phyloP scores from a whole-genome alignment of 2,797 vertebrate genomes.

The Anabas testudineus region DNA sequence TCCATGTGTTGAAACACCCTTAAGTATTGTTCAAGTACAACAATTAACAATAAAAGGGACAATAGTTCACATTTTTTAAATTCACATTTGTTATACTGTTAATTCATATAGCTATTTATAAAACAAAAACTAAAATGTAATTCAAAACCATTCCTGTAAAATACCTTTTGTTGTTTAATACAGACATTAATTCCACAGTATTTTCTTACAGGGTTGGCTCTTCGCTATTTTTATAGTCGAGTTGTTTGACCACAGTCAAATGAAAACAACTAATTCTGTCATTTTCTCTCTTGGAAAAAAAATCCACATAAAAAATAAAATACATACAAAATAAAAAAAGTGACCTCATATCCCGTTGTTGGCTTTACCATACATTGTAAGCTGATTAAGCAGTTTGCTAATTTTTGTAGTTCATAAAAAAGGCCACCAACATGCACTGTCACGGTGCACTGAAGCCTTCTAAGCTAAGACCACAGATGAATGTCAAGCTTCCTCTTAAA shows the following conservation, averaged over 20 bases:
- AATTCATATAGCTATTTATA: constrained; percentile 85
- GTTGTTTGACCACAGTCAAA: constrained; percentile 69
- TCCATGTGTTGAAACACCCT: constrained; percentile 85
- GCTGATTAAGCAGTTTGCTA: constrained; percentile 61
- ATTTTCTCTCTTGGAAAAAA: constrained; percentile 46
- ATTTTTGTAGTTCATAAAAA: constrained; percentile 61
- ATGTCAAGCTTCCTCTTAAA: constrained; percentile 63
- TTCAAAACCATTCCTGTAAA: constrained; percentile 82
- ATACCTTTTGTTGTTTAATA: constrained; percentile 82
- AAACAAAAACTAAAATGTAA: constrained; percentile 80
- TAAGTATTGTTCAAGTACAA: constrained; percentile 87
- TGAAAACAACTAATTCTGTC: constrained; percentile 50
- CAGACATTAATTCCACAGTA: constrained; percentile 80
- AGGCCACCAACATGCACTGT: constrained; percentile 68
- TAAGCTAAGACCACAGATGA: constrained; percentile 66
- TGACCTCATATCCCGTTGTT: constrained; percentile 62
- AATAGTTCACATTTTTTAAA: constrained; percentile 86
- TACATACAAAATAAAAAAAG: constrained; percentile 57
- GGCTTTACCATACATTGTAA: constrained; percentile 57
- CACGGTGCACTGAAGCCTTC: constrained; percentile 62
- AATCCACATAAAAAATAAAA: constrained; percentile 43
- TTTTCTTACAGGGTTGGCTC: constrained; percentile 76
- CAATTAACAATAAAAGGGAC: constrained; percentile 86
- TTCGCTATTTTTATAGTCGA: constrained; percentile 59
- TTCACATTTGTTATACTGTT: constrained; percentile 88